Base-by-base conservation (phyloP, 2,797 vertebrate genomes). In the Tinamus major region DNA sequence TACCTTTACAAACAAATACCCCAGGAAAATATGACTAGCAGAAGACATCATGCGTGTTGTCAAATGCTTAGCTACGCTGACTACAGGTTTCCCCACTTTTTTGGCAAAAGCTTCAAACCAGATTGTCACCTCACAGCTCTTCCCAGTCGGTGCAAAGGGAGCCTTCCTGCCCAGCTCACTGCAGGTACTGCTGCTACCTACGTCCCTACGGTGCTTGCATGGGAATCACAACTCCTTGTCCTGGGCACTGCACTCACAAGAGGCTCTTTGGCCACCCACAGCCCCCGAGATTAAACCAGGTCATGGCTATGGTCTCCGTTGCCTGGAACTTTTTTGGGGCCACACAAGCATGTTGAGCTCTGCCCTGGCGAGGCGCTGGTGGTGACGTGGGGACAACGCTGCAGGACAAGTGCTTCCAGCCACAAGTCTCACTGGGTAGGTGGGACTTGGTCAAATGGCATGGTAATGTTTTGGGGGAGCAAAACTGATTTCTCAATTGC, bases 31-130 rank as follows among this genome's bases (percentile, higher is more conserved):
- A 81, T 79, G 95, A 93, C 2, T 46, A 96, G 94, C 85, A 97
- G 93, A 97, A 96, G 94, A 95, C 97, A 74, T 59, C 71, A 24
- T 9, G 26, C 95, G 96, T 83, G 92, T 84, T 97, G 89, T 94
- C 93, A 67, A 93, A 95, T 81, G 96, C 92, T 94, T 90, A 95
- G 92, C 96, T 96, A 88, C 92, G 63, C 94, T 85, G 95, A 91
- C 97, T 96, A 84, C 85, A 97, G 97, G 95, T 93, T 97, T 97
- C 93, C 94, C 68, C 94, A 89, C 86, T 94, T 97, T 97, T 94
- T 93, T 96, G 97, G 93, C 95, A 92, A 95, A 94, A 92, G 59
- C 86, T 39, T 91, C 88, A 84, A 97, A 97, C 92, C 92, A 93
- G 87, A 93, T 70, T 91, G 93, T 84, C 94, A 94, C 94, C 93